A percentile compares a stretch with the other conserved stretches of the same genome.
Conservation (phyloP, 1,140 invertebrate genomes). For the Zaprionus inermis region DNA sequence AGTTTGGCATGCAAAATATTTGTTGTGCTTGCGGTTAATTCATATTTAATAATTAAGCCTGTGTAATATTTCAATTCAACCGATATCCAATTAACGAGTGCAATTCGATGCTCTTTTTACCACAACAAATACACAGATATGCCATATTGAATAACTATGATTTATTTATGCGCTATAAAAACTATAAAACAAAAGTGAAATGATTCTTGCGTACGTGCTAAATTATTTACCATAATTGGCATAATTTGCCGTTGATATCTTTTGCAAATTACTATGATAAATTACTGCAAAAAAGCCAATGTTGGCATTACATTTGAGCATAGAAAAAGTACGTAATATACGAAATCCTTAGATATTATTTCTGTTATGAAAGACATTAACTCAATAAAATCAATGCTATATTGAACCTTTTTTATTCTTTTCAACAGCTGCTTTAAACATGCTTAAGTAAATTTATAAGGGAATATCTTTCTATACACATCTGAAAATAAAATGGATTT, state of each 20-base stretch:
- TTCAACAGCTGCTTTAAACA: neutral
- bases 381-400: no score
- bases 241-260: neutral
- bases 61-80: constrained; percentile 15
- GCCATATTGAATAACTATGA: neutral
- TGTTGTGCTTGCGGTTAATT: constrained; percentile 14
- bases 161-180: constrained; percentile 1
- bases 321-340: no score
- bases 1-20: constrained; percentile 1
- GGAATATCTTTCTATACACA: neutral
- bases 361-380: no score
- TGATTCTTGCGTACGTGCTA: neutral
- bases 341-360: no score
- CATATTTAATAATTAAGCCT: constrained; percentile 23
- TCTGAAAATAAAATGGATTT: neutral
- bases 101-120: constrained; percentile 2
- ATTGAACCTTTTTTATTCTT: no score
- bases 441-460: neutral
- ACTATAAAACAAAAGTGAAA: neutral
- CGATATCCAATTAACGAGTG: constrained; percentile 2
- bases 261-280: neutral
- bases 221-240: neutral
- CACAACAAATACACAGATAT: constrained; percentile 1
- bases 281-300: no score
- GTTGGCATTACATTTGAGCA: no score